A percentile compares a stretch with the other conserved stretches of the same genome.
phyloP scores from a whole-genome alignment of 2,888 invertebrate genomes.

The Euzophera pinguis region DNA sequence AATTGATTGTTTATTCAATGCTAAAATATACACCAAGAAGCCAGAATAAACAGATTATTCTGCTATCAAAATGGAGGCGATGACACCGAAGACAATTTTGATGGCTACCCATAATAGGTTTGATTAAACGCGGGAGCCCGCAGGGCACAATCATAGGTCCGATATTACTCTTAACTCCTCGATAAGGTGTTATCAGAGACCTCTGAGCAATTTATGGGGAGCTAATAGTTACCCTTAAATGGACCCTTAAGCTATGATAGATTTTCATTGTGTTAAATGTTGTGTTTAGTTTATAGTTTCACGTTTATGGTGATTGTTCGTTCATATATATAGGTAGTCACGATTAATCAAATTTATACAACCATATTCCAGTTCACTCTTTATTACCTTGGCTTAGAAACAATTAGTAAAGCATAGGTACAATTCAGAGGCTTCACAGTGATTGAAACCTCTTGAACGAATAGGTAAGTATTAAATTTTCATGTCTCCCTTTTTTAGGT shows the following conservation, averaged over 20 bases:
- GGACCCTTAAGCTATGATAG: constrained; percentile 25
- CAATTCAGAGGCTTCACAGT: too few species aligned
- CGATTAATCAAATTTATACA: too few species aligned
- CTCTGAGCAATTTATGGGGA: constrained; percentile 63
- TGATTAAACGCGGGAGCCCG: constrained; percentile 55
- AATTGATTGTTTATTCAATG: neutral
- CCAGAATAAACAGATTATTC: neutral
- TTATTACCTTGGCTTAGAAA: too few species aligned
- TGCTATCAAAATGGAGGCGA: constrained; percentile 1
- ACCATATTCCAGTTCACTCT: too few species aligned
- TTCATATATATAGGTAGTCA: too few species aligned
- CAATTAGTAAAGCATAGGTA: too few species aligned
- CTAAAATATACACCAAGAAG: neutral
- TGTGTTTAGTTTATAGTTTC: constrained; percentile 13
- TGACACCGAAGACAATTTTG: constrained; percentile 11
- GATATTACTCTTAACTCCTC: constrained; percentile 67
- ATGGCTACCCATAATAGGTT: constrained; percentile 40
- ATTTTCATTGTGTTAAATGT: constrained; percentile 23
- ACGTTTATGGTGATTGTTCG: neutral
- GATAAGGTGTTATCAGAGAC: constrained; percentile 70
- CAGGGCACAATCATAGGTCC: constrained; percentile 61
- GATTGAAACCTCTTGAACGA: too few species aligned
- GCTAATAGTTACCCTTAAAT: constrained; percentile 66
- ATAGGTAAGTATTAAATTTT: too few species aligned
- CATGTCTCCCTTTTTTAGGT: too few species aligned